A percentile compares a stretch with the other conserved stretches of the same genome.
phyloP scores from a whole-genome alignment of 2,113 vertebrate species.

The Indicator indicator region DNA sequence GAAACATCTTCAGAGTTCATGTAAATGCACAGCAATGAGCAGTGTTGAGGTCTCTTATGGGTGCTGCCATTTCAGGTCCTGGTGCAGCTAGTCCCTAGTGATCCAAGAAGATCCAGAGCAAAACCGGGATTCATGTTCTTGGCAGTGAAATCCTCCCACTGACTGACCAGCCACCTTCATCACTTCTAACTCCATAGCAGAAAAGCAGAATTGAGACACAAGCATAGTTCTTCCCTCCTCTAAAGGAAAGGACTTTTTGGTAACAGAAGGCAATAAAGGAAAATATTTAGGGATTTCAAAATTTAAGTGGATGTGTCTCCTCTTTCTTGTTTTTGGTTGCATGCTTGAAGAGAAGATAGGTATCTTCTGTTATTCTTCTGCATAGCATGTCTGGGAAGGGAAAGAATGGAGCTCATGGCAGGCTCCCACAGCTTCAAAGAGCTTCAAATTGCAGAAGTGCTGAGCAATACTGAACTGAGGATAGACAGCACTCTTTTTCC shows the following conservation, averaged over 20 bases:
- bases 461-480: background rate
- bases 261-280: background rate
- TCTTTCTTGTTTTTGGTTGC: background rate
- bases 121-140: background rate
- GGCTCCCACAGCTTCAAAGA: background rate
- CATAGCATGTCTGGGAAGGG: background rate
- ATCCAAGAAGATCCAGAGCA: background rate
- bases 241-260: background rate
- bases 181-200: background rate
- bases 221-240: background rate
- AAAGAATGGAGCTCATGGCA: background rate
- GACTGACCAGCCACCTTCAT: background rate
- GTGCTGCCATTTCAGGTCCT: background rate
- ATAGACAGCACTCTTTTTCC: background rate
- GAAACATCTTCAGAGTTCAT: background rate
- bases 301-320: background rate
- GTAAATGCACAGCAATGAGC: background rate
- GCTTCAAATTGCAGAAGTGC: background rate
- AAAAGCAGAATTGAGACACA: background rate
- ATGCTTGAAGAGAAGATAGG: background rate
- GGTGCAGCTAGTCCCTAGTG: background rate
- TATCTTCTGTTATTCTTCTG: background rate
- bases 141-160: background rate
- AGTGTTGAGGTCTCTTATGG: accelerated
- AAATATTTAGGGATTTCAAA: background rate